Percentiles rank a stretch among this genome's conserved stretches.
Evolutionary conservation across 2,113 vertebrate species (phyloP).

Genomic region (Sinocyclocheilus rhinocerous): DNA sequence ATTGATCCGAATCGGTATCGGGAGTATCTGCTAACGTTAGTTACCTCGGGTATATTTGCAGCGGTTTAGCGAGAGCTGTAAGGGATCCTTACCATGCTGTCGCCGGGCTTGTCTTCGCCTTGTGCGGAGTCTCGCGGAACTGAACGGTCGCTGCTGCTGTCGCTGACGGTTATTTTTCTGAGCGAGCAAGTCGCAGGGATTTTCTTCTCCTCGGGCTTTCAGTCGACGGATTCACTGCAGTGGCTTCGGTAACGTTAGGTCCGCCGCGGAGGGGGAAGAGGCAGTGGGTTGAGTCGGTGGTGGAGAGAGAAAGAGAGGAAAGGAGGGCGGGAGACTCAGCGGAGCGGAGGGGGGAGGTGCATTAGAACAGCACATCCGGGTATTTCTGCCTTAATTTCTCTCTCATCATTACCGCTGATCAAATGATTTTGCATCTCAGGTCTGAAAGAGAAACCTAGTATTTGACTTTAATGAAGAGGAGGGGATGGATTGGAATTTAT

Average conservation of each 20-base stretch:
- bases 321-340: slow-evolving; percentile 10
- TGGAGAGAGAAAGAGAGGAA: slow-evolving; percentile 5
- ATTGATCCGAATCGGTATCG: background rate
- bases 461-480: background rate
- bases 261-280: slow-evolving; percentile 68
- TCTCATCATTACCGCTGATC: background rate
- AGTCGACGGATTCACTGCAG: slow-evolving; percentile 72
- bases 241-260: slow-evolving; percentile 63
- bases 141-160: background rate
- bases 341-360: slow-evolving; percentile 54
- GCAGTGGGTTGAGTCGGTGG: slow-evolving; percentile 56
- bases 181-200: background rate
- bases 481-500: background rate
- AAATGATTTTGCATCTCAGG: background rate
- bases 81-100: slow-evolving; percentile 61
- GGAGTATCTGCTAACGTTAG: background rate
- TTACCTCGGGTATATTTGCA: background rate
- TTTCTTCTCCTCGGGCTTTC: slow-evolving; percentile 11
- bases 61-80: slow-evolving; percentile 8
- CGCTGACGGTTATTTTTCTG: background rate
- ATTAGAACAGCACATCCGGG: slow-evolving; percentile 63
- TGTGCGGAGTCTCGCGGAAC: background rate
- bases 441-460: background rate
- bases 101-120: slow-evolving; percentile 45
- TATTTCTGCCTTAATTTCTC: slow-evolving; percentile 5